Base-by-base conservation (phyloP, 2,113 vertebrate genomes). In the Fulmarus glacialis region DNA sequence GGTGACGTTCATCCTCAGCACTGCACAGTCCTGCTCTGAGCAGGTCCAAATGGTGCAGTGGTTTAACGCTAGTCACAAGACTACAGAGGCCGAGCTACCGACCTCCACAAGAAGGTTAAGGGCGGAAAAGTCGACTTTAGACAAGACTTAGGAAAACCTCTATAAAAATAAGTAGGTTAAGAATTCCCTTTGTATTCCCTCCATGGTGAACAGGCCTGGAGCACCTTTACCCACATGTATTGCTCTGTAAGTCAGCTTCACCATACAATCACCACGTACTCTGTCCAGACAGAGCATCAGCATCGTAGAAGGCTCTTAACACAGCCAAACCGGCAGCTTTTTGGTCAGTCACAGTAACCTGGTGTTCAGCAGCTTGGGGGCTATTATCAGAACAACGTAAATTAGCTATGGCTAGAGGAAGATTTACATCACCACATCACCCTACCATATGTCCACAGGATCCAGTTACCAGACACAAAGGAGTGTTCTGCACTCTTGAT, bases 271-370 rank as follows among this genome's bases (percentile, higher is more conserved):
- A 48, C 47, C 82, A 47, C 0, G 0, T 47, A 43, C 93, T 93
- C 89, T 89, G 93, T 95, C 94, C 94, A 94, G 92, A 92, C 88
- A 95, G 95, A 94, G 82, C 77, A 84, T 20, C 23, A 12, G 2
- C 75, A 15, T 26, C 6, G 2, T 5, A 64, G 79, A 92, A 94
- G 82, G 93, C 63, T 94, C 82, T 60, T 67, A 24, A 50, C 80
- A 55, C 66, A 91, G 91, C 87, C 89, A 93, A 73, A 78, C 23
- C 2, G 5, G 92, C 82, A 95, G 88, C 64, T 78, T 94, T 97
- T 95, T 96, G 88, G 93, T 96, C 96, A 96, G 90, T 92, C 68
- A 83, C 88, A 87, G 85, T 75, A 86, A 90, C 85, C 47, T 90
- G 87, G 84, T 67, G 66, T 59, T 83, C 93, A 87, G 81, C 91